These are phyloP conservation scores for Porites australiensis DNA, from an alignment of 64 coral and sea anemone species.

Conservation along the genomic window DNA sequence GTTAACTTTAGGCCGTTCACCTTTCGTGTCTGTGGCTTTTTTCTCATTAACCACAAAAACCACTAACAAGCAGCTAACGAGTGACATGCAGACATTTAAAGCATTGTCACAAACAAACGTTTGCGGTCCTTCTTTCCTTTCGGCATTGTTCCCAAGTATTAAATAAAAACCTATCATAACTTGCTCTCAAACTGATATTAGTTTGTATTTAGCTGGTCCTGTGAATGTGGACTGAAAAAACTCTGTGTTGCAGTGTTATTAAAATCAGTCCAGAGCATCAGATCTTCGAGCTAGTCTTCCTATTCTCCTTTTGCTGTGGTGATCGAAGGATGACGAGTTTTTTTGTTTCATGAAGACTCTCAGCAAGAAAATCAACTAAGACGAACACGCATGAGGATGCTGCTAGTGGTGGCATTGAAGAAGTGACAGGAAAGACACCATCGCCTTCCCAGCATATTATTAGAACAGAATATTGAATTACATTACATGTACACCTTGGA, in stretches of 20 bases:
- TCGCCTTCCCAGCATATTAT: no score
- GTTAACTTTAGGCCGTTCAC: neutral
- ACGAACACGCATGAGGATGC: neutral
- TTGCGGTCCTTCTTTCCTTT: neutral
- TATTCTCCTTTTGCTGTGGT: no score
- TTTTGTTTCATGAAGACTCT: constrained; percentile 7
- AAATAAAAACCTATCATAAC: neutral
- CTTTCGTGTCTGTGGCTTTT: neutral
- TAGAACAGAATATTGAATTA: no score
- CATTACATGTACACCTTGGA: no score
- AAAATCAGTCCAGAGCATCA: neutral
- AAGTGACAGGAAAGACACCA: no score
- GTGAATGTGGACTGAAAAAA: constrained; percentile 16
- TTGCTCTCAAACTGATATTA: constrained; percentile 4
- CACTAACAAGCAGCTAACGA: neutral
- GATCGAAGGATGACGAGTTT: neutral
- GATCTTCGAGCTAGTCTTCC: neutral
- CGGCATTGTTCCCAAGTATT: neutral
- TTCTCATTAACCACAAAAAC: neutral
- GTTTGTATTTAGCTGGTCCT: neutral
- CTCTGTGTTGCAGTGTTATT: neutral
- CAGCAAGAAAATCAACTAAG: constrained; percentile 1
- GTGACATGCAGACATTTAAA: no score
- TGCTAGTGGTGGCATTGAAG: no score
- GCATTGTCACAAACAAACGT: no score